Percentiles rank a stretch among this genome's conserved stretches.
Evolutionary conservation across 1,140 invertebrate genomes (phyloP).

Genomic region (Oryctes rhinoceros): DNA sequence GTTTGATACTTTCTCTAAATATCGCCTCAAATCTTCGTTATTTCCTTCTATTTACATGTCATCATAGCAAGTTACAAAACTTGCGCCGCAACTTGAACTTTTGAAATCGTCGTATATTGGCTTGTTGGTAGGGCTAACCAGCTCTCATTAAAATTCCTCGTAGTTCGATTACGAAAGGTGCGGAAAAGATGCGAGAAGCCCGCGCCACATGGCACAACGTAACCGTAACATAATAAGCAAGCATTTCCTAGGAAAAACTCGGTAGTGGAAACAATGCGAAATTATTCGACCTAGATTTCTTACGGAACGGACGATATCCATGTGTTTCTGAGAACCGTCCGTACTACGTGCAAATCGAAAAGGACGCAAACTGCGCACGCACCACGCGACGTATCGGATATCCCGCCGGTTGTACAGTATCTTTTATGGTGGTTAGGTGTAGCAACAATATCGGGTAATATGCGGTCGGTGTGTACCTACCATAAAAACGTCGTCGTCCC

Average conservation of each 20-base stretch:
- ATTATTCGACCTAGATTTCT: slow-evolving; percentile 22
- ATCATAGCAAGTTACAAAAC: too few relatives aligned
- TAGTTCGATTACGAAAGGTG: too few relatives aligned
- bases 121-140: too few relatives aligned
- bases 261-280: slow-evolving; percentile 3
- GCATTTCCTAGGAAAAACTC: slow-evolving; percentile 8
- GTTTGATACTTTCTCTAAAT: too few relatives aligned
- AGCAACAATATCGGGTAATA: slow-evolving; percentile 8
- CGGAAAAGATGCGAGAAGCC: background rate
- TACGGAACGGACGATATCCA: background rate
- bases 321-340: background rate
- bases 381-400: background rate
- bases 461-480: slow-evolving; percentile 62
- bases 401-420: background rate
- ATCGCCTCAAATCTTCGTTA: too few relatives aligned
- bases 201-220: background rate
- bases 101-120: too few relatives aligned
- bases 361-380: background rate
- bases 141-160: too few relatives aligned
- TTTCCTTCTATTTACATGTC: too few relatives aligned
- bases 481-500: slow-evolving; percentile 88
- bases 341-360: slow-evolving; percentile 6
- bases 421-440: background rate
- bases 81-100: too few relatives aligned
- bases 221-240: slow-evolving; percentile 13